Evolutionary conservation across 2,888 invertebrate genomes (phyloP).

Genomic region (Torymus aiolomorphi): DNA sequence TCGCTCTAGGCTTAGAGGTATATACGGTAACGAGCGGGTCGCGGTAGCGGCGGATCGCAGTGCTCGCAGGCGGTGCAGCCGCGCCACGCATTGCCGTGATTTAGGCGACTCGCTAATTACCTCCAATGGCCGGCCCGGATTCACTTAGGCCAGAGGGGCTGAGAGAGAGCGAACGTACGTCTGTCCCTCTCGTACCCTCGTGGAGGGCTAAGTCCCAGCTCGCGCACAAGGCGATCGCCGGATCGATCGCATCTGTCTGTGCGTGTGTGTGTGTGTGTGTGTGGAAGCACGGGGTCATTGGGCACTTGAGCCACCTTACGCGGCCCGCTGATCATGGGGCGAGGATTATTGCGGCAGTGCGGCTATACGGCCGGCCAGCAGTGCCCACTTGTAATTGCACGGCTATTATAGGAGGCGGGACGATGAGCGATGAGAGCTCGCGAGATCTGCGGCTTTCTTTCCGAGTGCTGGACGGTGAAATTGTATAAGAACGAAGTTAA

Average conservation of each 20-base stretch:
- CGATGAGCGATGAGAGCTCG: background rate
- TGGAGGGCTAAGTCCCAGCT: background rate
- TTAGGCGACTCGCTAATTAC: slow-evolving; percentile 72
- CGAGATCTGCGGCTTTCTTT: background rate
- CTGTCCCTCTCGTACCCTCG: background rate
- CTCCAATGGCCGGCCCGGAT: slow-evolving; percentile 67
- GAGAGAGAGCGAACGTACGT: slow-evolving; percentile 5
- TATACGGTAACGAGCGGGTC: slow-evolving; percentile 9
- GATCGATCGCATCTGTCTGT: slow-evolving; percentile 18
- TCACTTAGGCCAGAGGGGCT: slow-evolving; percentile 62
- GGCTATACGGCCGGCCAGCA: too few relatives aligned
- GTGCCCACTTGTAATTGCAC: slow-evolving; percentile 44
- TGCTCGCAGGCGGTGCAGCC: slow-evolving; percentile 66
- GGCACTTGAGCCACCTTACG: slow-evolving; percentile 28
- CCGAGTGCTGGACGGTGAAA: too few relatives aligned
- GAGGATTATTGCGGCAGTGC: slow-evolving; percentile 18
- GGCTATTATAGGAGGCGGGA: slow-evolving; percentile 26
- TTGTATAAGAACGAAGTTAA: too few relatives aligned
- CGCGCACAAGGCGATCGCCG: slow-evolving; percentile 2
- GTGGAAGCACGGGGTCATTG: background rate
- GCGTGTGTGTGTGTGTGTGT: too few relatives aligned
- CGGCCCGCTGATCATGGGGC: slow-evolving; percentile 20
- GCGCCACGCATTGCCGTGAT: slow-evolving; percentile 66
- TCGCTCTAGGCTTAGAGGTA: background rate
- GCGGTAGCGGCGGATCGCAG: slow-evolving; percentile 61